Conservation (phyloP, 2,113 vertebrate genomes). For the Morone saxatilis region DNA sequence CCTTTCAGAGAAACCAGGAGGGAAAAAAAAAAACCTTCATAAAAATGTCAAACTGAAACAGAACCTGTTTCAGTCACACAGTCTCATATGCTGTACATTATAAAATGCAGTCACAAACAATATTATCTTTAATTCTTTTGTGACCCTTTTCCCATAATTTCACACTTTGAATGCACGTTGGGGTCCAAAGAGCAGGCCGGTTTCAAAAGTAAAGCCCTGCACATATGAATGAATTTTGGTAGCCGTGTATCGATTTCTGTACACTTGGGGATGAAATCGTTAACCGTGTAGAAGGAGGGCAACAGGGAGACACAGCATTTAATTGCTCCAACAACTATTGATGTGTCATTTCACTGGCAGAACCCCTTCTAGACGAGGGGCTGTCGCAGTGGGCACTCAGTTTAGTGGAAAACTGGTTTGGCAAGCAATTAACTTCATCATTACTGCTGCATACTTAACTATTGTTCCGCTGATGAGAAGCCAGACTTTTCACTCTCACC, state of each 20-base stretch:
- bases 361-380: conserved; percentile 1
- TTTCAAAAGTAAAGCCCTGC: neutral
- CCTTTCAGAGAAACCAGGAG: neutral
- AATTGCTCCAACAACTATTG: conserved; percentile 58
- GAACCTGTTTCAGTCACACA: no score
- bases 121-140: no score
- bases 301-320: conserved; percentile 26
- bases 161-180: neutral
- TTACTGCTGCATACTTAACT: conserved; percentile 35
- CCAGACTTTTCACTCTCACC: neutral
- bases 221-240: conserved; percentile 21
- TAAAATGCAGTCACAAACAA: neutral
- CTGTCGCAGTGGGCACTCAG: conserved; percentile 28
- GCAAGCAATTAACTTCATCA: conserved; percentile 60
- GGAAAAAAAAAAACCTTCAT: neutral
- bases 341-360: conserved; percentile 47
- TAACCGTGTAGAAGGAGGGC: conserved; percentile 46
- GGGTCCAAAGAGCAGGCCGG: neutral
- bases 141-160: neutral
- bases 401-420: conserved; percentile 57
- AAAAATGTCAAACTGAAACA: no score
- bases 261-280: conserved; percentile 54
- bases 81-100: no score
- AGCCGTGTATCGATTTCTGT: conserved; percentile 31
- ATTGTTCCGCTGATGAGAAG: conserved; percentile 32